These are phyloP conservation scores for Tipula unca DNA, from an alignment of 2,888 invertebrate species.

Conservation along the genomic window DNA sequence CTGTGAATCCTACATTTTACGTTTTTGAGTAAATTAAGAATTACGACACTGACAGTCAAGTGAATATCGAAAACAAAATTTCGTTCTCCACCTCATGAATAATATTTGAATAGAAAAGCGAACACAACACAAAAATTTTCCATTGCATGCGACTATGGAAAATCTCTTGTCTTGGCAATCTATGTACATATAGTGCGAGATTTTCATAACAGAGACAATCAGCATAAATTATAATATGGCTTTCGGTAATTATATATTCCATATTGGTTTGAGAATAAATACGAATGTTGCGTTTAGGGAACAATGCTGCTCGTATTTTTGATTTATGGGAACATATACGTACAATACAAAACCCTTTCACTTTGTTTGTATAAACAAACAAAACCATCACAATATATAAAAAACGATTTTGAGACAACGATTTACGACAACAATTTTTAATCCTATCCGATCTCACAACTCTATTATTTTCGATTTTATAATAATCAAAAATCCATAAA, in stretches of 20 bases:
- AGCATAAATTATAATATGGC: too few relatives aligned
- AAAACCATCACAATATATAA: conserved; percentile 1
- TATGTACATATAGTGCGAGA: too few relatives aligned
- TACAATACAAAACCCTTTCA: background rate
- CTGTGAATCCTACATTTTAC: too few relatives aligned
- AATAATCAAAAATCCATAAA: conserved; percentile 8
- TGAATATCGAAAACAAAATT: too few relatives aligned
- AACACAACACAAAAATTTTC: background rate
- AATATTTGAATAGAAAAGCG: background rate
- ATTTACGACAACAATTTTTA: background rate
- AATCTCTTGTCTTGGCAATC: too few relatives aligned
- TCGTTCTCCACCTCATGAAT: background rate
- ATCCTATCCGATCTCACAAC: background rate
- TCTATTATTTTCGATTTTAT: conserved; percentile 8
- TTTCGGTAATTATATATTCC: background rate
- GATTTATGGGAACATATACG: background rate
- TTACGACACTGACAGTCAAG: too few relatives aligned
- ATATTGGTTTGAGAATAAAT: background rate
- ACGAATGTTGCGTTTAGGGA: background rate
- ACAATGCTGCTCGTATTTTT: background rate
- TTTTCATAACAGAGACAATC: too few relatives aligned
- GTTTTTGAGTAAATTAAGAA: too few relatives aligned
- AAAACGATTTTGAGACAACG: background rate
- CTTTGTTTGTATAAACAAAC: background rate
- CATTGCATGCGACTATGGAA: too few relatives aligned